Percentiles rank a stretch among this genome's conserved stretches.
These are phyloP conservation scores for Phyto melanocephala DNA, from an alignment of 2,888 invertebrate genomes.

Conservation along the genomic window DNA sequence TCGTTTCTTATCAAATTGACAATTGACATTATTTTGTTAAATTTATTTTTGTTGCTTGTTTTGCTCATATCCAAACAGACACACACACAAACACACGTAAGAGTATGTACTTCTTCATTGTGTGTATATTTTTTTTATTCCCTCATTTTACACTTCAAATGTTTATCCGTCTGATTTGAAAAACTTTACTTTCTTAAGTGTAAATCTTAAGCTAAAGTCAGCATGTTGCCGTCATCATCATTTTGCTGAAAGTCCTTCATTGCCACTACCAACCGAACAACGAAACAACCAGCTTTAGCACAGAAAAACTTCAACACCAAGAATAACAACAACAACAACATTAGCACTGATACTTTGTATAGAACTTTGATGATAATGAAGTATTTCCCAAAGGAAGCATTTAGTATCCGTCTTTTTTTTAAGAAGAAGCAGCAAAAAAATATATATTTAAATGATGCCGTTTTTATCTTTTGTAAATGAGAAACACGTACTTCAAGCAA, in stretches of 20 bases:
- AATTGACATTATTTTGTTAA: slow-evolving; percentile 65
- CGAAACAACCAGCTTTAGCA: neutral
- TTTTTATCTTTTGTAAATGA: slow-evolving; percentile 55
- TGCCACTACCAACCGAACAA: neutral
- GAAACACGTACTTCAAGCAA: slow-evolving; percentile 55
- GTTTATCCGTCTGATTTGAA: slow-evolving; percentile 52
- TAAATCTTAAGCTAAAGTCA: slow-evolving; percentile 47
- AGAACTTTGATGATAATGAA: slow-evolving; percentile 57
- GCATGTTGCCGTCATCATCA: slow-evolving; percentile 39
- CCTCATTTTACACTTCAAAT: slow-evolving; percentile 36
- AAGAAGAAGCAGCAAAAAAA: slow-evolving; percentile 5
- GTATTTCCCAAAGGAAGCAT: slow-evolving; percentile 61
- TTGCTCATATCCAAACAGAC: neutral
- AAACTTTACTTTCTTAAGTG: slow-evolving; percentile 44
- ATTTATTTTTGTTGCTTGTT: slow-evolving; percentile 49
- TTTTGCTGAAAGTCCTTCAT: slow-evolving; percentile 32
- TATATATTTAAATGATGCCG: slow-evolving; percentile 55
- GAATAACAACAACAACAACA: neutral
- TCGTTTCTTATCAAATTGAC: slow-evolving; percentile 65
- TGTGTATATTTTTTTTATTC: neutral
- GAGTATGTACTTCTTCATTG: neutral
- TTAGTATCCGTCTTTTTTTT: slow-evolving; percentile 53
- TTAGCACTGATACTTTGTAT: slow-evolving; percentile 25
- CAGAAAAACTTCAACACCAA: too few relatives aligned
- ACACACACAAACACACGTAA: neutral